Base-by-base conservation (phyloP, 2,113 vertebrate genomes). In the Istiophorus platypterus region DNA sequence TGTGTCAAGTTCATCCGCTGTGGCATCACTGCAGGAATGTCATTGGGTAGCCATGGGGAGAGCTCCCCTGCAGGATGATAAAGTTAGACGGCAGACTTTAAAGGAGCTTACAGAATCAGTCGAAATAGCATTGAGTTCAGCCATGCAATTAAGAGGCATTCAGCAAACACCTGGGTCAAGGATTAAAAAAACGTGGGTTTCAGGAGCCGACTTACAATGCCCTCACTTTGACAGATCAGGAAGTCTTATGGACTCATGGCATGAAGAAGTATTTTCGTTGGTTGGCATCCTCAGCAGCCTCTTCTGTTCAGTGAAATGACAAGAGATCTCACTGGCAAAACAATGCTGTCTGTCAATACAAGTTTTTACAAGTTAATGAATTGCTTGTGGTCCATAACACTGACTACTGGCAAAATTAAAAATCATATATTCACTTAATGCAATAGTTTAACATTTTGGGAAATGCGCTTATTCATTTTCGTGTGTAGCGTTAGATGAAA, bases 111-210 rank as follows among this genome's bases (percentile, higher is more conserved):
- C 10, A 58, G 72, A 56, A 56, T 26, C 42, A 39, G 73, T 72
- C 68, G 75, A 90, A 87, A 91, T 89, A 93, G 87, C 72, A 61
- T 72, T 2, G 26, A 34, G 56, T 69, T 70, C n/a, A 74, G 81
- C 39, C 81, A 70, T 72, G 65, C 66, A 85, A 68, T 77, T 54
- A 77, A 39, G 72, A 70, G 27, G 73, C 72, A 59, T 71, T 62
- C 69, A 62, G 22, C 34, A 62, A 62, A 89, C 90, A 90, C 89
- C 90, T 92, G 89, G 69, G 39, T 2, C 2, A 2, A 68, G 87
- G 91, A 93, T 94, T 93, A 64, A 78, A 77, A 81, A 88, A 91
- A 92, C 88, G 87, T 92, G 91, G 34, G n/a, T 52, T 82, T 85
- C 51, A 64, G 54, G 34, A n/a, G 74, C 57, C 72, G 41, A 82